phyloP scores from a whole-genome alignment of 2,888 invertebrate genomes.

The Atethmia centrago region DNA sequence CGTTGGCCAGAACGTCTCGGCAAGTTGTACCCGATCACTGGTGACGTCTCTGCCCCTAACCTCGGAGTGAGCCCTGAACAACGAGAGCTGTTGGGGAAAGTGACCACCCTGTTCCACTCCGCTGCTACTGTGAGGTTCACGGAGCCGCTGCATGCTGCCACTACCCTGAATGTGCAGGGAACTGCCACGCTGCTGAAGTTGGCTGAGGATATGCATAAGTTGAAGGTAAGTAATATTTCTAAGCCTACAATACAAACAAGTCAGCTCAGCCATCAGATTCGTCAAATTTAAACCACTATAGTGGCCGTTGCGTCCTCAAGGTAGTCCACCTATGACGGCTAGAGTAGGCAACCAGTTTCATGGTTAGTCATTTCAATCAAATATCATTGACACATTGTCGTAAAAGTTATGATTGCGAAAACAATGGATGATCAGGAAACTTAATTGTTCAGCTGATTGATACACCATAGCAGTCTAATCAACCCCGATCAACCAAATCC shows the following conservation, averaged over 20 bases:
- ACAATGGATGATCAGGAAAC: not conserved
- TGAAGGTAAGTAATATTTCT: conserved; percentile 87
- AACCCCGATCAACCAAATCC: not conserved
- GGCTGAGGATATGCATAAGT: conserved; percentile 94
- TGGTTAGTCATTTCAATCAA: not conserved
- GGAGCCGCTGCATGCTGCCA: conserved; percentile 96
- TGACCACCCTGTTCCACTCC: conserved; percentile 97
- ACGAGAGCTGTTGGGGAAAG: conserved; percentile 91
- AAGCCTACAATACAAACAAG: not conserved
- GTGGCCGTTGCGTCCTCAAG: not conserved
- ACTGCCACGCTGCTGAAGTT: conserved; percentile 96
- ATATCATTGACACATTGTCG: not conserved
- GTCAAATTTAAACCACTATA: not conserved
- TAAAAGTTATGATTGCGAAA: not conserved
- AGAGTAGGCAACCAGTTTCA: not conserved
- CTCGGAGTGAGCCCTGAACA: conserved; percentile 93
- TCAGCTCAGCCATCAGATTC: not conserved
- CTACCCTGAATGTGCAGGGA: conserved; percentile 97
- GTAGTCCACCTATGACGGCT: not conserved
- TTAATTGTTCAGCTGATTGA: not conserved
- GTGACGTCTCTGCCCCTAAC: conserved; percentile 94
- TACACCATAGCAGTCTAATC: not conserved
- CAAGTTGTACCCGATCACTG: conserved; percentile 93
- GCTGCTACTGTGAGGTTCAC: conserved; percentile 99
- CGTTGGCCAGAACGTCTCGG: conserved; percentile 92